phyloP scores from a whole-genome alignment of 2,113 vertebrate genomes.

The Phrynocephalus versicolor region DNA sequence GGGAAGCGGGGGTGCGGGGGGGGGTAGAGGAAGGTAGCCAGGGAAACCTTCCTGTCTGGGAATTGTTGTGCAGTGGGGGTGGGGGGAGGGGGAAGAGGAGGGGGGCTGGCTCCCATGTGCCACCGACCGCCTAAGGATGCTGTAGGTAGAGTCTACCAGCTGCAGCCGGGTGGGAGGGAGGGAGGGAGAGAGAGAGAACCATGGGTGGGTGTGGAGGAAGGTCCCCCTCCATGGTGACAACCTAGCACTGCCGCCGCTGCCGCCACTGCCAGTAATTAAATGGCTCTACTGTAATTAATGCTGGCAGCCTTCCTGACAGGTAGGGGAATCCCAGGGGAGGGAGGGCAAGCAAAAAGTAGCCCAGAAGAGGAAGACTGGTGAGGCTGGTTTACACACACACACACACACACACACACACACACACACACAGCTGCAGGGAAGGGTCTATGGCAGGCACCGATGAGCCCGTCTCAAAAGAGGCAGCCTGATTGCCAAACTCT shows the following conservation, averaged over 20 bases:
- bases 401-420: too few relatives aligned
- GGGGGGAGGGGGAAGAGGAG: background rate
- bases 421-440: background rate
- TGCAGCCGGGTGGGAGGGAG: background rate
- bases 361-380: background rate
- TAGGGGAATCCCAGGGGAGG: background rate
- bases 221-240: too few relatives aligned
- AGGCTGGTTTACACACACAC: background rate
- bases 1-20: accelerated
- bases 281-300: slow-evolving; percentile 26
- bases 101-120: too few relatives aligned
- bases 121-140: too few relatives aligned
- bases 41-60: background rate
- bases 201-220: background rate
- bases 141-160: too few relatives aligned
- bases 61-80: background rate
- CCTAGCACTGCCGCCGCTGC: background rate
- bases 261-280: slow-evolving; percentile 28
- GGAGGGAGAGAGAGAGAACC: background rate
- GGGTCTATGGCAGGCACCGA: background rate
- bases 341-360: background rate
- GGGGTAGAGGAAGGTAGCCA: background rate
- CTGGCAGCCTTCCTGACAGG: background rate
- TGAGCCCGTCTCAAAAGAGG: background rate
- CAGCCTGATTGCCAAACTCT: background rate